A percentile compares a stretch with the other conserved stretches of the same genome.
These are phyloP conservation scores for Tipula vernalis DNA, from an alignment of 2,888 invertebrate species.

Conservation along the genomic window DNA sequence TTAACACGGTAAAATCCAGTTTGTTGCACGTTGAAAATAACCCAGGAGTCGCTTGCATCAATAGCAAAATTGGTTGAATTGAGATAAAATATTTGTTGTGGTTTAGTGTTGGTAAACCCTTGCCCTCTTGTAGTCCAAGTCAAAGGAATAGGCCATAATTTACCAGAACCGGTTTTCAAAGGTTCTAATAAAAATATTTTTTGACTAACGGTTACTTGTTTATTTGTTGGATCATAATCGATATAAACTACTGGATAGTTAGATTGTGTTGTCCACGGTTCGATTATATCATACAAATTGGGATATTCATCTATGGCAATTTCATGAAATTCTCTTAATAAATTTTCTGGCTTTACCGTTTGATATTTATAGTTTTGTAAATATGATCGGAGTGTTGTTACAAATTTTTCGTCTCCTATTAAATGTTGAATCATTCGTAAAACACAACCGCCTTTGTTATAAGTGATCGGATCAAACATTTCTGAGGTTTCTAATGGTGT, in stretches of 20 bases:
- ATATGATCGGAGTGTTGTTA: conserved; percentile 42
- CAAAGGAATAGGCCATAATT: conserved; percentile 13
- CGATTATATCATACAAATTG: neutral
- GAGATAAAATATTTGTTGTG: neutral
- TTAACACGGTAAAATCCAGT: conserved; percentile 53
- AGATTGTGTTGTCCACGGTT: conserved; percentile 47
- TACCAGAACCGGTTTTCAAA: neutral
- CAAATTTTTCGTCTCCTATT: conserved; percentile 41
- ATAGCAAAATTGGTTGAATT: neutral
- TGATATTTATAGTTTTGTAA: conserved; percentile 25
- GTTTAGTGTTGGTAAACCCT: neutral
- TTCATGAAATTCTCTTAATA: neutral
- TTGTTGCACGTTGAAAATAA: conserved; percentile 47
- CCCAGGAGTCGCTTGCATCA: conserved; percentile 31
- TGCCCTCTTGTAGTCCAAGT: neutral
- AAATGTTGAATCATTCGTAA: conserved; percentile 57
- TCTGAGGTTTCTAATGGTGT: conserved; percentile 43
- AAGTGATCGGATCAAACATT: conserved; percentile 54
- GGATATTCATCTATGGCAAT: neutral
- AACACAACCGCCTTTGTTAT: conserved; percentile 53
- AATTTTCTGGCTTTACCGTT: neutral
- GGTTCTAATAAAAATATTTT: neutral
- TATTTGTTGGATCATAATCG: neutral
- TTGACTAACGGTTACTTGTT: neutral
- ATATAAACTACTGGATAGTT: conserved; percentile 54